Percentiles rank a stretch among this genome's conserved stretches.
These are phyloP conservation scores for Phlogophora meticulosa DNA, from an alignment of 2,888 invertebrate species.

Conservation along the genomic window DNA sequence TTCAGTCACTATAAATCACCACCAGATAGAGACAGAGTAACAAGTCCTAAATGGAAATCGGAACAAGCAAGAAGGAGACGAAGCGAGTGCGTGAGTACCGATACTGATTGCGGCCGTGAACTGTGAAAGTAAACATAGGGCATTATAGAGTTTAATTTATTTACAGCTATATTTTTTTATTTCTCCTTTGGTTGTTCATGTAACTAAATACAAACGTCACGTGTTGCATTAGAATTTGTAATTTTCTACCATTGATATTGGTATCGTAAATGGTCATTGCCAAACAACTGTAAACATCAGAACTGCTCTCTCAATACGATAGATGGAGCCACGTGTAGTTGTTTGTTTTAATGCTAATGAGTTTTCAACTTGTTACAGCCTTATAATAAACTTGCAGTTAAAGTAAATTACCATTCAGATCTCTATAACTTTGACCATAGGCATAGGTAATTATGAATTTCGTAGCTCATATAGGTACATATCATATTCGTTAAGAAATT, in stretches of 20 bases:
- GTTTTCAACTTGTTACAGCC: conserved; percentile 38
- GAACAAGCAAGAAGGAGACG: conserved; percentile 66
- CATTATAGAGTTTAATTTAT: conserved; percentile 76
- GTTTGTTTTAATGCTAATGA: conserved; percentile 46
- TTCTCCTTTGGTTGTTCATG: conserved; percentile 58
- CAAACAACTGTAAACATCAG: conserved; percentile 60
- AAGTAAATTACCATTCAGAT: conserved; percentile 35
- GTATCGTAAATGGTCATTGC: conserved; percentile 50
- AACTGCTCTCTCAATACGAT: conserved; percentile 60
- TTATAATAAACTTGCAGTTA: conserved; percentile 31
- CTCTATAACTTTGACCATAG: conserved; percentile 23
- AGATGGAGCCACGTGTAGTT: conserved; percentile 69
- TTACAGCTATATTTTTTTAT: conserved; percentile 72
- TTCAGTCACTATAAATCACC: conserved; percentile 83
- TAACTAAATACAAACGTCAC: conserved; percentile 52
- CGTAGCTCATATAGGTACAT: not conserved
- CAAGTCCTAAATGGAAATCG: conserved; percentile 48
- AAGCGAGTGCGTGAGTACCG: conserved; percentile 57
- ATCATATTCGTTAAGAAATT: conserved; percentile 21
- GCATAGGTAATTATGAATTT: not conserved
- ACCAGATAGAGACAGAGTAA: conserved; percentile 73
- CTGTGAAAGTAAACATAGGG: conserved; percentile 84
- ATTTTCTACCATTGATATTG: conserved; percentile 41
- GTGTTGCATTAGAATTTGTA: conserved; percentile 53
- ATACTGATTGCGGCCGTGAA: conserved; percentile 81